Percentiles rank a stretch among this genome's conserved stretches.
phyloP scores from a whole-genome alignment of 2,797 vertebrate genomes.

The Oophaga sylvatica region DNA sequence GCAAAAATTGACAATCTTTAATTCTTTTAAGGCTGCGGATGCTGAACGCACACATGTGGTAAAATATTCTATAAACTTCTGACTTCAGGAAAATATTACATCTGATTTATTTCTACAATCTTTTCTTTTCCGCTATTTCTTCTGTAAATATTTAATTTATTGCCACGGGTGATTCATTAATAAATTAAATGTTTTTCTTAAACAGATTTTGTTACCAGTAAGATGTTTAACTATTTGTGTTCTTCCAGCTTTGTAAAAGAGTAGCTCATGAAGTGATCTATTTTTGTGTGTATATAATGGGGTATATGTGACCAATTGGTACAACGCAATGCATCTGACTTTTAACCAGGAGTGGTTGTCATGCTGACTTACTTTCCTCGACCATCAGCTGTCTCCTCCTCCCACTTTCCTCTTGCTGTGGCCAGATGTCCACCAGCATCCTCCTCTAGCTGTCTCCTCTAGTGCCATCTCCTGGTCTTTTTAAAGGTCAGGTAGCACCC shows the following conservation, averaged over 20 bases:
- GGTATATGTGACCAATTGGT: too few relatives aligned
- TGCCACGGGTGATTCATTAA: slow-evolving; percentile 56
- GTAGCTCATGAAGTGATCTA: neutral
- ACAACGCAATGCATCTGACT: too few relatives aligned
- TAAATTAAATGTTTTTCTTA: slow-evolving; percentile 54
- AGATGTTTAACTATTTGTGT: slow-evolving; percentile 35
- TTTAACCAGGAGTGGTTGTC: too few relatives aligned
- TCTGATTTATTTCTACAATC: slow-evolving; percentile 52
- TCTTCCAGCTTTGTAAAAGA: neutral
- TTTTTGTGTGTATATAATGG: neutral
- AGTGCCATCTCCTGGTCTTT: too few relatives aligned
- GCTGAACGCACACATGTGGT: slow-evolving; percentile 1
- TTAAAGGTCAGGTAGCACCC: too few relatives aligned
- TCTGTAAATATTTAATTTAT: slow-evolving; percentile 60
- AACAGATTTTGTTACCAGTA: slow-evolving; percentile 36
- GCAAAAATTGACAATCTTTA: slow-evolving; percentile 37
- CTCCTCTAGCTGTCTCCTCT: too few relatives aligned
- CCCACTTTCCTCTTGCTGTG: too few relatives aligned
- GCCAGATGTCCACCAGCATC: too few relatives aligned
- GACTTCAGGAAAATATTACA: slow-evolving; percentile 39
- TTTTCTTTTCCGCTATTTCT: slow-evolving; percentile 54
- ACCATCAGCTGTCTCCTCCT: too few relatives aligned
- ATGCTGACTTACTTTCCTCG: too few relatives aligned
- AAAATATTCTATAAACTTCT: slow-evolving; percentile 22
- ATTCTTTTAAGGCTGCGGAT: slow-evolving; percentile 5